Percentiles rank a stretch among this genome's conserved stretches.
phyloP scores from a whole-genome alignment of 2,113 vertebrate genomes.

The Grammomys dolichurus region DNA sequence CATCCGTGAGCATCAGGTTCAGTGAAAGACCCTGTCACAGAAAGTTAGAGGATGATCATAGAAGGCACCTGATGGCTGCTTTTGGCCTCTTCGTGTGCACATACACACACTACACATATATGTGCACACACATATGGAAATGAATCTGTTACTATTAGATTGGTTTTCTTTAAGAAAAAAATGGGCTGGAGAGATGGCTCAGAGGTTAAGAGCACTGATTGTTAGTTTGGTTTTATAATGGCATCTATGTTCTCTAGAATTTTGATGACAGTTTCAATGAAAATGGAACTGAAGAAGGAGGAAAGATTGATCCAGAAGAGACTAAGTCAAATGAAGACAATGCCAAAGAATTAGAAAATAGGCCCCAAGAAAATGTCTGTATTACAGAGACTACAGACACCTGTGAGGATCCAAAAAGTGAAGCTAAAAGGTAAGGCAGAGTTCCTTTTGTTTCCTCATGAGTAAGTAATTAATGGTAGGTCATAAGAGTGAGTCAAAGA shows the following conservation, averaged over 20 bases:
- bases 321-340: constrained; percentile 1
- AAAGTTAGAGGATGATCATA: not conserved
- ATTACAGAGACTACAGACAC: constrained; percentile 15
- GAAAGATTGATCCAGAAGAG: constrained; percentile 69
- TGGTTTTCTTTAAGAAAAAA: too few relatives aligned
- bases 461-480: not conserved
- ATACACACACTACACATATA: not conserved
- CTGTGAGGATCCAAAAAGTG: constrained; percentile 69
- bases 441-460: not conserved
- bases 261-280: constrained; percentile 74
- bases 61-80: not conserved
- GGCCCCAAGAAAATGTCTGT: constrained; percentile 52
- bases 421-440: constrained; percentile 83
- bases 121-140: not conserved
- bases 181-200: too few relatives aligned
- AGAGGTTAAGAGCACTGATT: too few relatives aligned
- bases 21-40: not conserved
- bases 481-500: not conserved
- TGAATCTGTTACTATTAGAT: not conserved
- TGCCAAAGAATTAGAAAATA: constrained; percentile 56
- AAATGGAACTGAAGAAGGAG: constrained; percentile 70
- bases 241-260: constrained; percentile 71
- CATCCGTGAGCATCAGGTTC: not conserved
- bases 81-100: not conserved
- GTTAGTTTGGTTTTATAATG: constrained; percentile 46